These are phyloP conservation scores for Agrochola lychnidis DNA, from an alignment of 2,888 invertebrate species.

Conservation along the genomic window DNA sequence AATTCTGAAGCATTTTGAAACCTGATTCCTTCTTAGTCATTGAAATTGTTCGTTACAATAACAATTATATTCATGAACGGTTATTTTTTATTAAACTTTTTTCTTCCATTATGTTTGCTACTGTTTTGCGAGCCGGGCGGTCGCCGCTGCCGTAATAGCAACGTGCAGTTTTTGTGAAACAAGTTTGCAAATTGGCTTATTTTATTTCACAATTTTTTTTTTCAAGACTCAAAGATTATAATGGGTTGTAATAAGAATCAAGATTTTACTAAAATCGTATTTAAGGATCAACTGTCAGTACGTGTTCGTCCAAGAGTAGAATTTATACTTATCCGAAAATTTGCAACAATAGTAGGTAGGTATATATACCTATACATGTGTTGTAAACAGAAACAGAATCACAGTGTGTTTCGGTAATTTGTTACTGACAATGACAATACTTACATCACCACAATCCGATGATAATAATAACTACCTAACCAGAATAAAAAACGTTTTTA, in stretches of 20 bases:
- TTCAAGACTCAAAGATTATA: conserved; percentile 32
- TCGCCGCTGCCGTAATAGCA: conserved; percentile 21
- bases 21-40: background rate
- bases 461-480: background rate
- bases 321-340: background rate
- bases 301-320: background rate
- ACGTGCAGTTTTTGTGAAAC: conserved; percentile 24
- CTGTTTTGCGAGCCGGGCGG: conserved; percentile 12
- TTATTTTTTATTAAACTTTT: conserved; percentile 10
- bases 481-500: conserved; percentile 24
- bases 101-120: conserved; percentile 10
- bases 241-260: conserved; percentile 31
- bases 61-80: background rate
- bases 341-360: background rate
- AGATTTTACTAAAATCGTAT: conserved; percentile 18
- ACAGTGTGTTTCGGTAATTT: conserved; percentile 22
- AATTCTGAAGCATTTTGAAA: background rate
- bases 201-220: conserved; percentile 40
- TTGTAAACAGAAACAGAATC: background rate
- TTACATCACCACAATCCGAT: background rate
- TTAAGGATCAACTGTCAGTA: background rate
- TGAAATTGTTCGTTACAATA: background rate
- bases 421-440: conserved; percentile 15
- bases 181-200: conserved; percentile 17
- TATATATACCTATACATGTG: too few species aligned